phyloP scores from a whole-genome alignment of 1,140 invertebrate genomes.

The Catajapyx aquilonaris region DNA sequence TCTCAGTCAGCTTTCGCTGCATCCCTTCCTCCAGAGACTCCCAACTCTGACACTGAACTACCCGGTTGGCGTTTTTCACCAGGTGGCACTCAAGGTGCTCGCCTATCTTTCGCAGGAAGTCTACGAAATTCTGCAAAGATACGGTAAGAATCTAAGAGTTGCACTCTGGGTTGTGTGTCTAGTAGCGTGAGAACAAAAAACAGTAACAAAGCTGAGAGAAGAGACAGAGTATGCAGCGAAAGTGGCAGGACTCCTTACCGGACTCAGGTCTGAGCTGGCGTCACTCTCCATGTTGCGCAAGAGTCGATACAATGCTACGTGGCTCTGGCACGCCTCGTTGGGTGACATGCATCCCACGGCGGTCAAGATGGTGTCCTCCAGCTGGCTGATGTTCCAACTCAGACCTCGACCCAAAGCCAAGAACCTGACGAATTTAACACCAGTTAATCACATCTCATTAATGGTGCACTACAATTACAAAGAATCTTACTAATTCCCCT shows the following conservation, averaged over 20 bases:
- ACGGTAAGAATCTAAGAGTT: too few relatives aligned
- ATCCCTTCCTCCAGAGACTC: conserved; percentile 10
- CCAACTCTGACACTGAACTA: conserved; percentile 15
- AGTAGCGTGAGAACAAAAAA: background rate
- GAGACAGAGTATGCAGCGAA: too few relatives aligned
- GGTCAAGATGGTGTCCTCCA: conserved; percentile 40
- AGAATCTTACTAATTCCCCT: too few relatives aligned
- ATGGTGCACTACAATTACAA: too few relatives aligned
- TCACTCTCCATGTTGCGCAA: conserved; percentile 5
- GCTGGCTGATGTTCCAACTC: conserved; percentile 38
- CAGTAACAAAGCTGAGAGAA: background rate
- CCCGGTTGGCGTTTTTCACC: conserved; percentile 15
- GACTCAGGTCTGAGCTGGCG: background rate
- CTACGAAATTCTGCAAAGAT: background rate
- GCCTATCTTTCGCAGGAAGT: background rate
- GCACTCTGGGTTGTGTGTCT: too few relatives aligned
- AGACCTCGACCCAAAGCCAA: conserved; percentile 36
- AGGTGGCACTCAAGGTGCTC: conserved; percentile 5
- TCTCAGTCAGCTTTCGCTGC: conserved; percentile 15
- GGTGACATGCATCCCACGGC: conserved; percentile 36
- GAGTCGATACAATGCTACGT: conserved; percentile 26
- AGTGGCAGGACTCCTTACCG: background rate
- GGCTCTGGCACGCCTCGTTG: conserved; percentile 47
- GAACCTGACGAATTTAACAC: too few relatives aligned
- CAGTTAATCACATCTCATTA: too few relatives aligned